A percentile compares a stretch with the other conserved stretches of the same genome.
phyloP scores from a whole-genome alignment of 2,797 vertebrate species.

The Knipowitschia caucasica region DNA sequence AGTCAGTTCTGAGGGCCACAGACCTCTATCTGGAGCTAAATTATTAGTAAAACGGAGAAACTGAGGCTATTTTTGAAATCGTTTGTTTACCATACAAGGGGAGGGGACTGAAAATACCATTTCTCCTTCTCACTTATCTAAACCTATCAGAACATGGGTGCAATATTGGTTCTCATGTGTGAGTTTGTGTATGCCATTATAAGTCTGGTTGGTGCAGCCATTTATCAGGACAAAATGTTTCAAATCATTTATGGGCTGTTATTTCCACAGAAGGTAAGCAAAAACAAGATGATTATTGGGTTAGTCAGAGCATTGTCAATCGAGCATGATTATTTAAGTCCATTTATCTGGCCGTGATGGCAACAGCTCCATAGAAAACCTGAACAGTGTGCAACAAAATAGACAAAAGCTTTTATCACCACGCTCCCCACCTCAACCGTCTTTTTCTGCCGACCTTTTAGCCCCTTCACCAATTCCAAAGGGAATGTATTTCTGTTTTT shows the following conservation, averaged over 20 bases:
- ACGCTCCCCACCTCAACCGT: neutral
- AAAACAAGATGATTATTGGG: conserved; percentile 16
- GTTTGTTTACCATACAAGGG: too few relatives aligned
- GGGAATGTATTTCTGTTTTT: conserved; percentile 10
- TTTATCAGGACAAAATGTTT: conserved; percentile 23
- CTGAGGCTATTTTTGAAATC: too few relatives aligned
- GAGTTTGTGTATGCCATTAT: conserved; percentile 1
- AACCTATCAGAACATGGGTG: too few relatives aligned
- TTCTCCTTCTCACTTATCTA: too few relatives aligned
- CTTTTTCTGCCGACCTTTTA: conserved; percentile 9
- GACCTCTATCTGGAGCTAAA: too few relatives aligned
- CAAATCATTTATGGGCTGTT: conserved; percentile 15
- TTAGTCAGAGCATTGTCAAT: conserved; percentile 3
- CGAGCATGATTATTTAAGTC: conserved; percentile 14
- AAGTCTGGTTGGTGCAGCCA: conserved; percentile 25
- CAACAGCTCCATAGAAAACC: conserved; percentile 14
- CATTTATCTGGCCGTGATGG: neutral
- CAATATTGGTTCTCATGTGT: too few relatives aligned
- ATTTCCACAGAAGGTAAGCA: conserved; percentile 16
- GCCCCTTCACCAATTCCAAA: neutral
- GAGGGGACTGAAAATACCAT: too few relatives aligned
- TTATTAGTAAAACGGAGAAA: too few relatives aligned
- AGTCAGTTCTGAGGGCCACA: too few relatives aligned
- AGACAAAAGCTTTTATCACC: conserved; percentile 11
- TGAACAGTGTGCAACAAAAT: conserved; percentile 1